phyloP scores from a whole-genome alignment of 2,888 invertebrate genomes.

The Latrodectus elegans region DNA sequence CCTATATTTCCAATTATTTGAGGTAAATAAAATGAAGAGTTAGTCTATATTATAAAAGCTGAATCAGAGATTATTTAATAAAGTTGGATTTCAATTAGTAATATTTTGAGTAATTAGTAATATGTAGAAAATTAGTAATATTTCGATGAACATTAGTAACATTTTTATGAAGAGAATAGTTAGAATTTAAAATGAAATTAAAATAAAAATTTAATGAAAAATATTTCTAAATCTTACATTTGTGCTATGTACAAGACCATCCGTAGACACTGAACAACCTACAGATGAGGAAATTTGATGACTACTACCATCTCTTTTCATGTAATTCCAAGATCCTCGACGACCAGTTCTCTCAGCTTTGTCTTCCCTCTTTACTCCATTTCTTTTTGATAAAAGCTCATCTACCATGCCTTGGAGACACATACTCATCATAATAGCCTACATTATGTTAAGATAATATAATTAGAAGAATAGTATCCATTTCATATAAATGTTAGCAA shows the following conservation, averaged over 20 bases:
- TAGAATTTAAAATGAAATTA: no score
- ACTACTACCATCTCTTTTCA: conserved; percentile 84
- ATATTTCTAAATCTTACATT: conserved; percentile 45
- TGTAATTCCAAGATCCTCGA: conserved; percentile 81
- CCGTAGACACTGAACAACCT: conserved; percentile 72
- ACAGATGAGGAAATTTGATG: conserved; percentile 71
- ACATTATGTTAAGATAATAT: conserved; percentile 30
- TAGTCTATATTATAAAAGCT: no score
- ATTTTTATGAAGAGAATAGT: no score
- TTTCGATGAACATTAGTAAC: no score
- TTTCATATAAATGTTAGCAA: not conserved
- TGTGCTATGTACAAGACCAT: conserved; percentile 70
- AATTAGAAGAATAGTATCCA: not conserved
- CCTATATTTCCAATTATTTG: no score
- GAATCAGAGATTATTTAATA: no score
- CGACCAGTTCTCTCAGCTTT: conserved; percentile 71
- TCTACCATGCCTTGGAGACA: conserved; percentile 96
- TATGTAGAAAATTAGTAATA: no score
- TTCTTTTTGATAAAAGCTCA: conserved; percentile 81
- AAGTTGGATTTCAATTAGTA: no score
- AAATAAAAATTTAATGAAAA: no score
- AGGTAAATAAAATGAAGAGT: no score
- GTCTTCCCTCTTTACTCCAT: conserved; percentile 73
- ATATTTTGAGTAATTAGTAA: no score
- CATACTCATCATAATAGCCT: conserved; percentile 94